A percentile compares a stretch with the other conserved stretches of the same genome.
Conservation (phyloP, 2,888 invertebrate genomes). For the Gryllus longicercus region DNA sequence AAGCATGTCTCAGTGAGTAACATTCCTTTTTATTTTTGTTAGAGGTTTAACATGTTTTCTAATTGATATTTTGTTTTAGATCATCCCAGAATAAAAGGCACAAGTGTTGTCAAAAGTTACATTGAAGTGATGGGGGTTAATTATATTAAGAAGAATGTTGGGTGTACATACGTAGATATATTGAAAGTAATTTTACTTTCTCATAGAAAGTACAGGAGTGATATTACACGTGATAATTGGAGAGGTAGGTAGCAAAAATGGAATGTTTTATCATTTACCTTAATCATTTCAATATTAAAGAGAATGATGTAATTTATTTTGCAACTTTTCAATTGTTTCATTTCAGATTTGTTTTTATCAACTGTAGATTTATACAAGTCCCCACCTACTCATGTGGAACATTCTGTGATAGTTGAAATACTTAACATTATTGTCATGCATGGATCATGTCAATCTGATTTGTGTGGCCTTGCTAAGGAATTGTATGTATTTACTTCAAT, state of each 20-base stretch:
- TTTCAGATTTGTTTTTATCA: not conserved
- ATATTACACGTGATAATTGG: not conserved
- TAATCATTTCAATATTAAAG: not conserved
- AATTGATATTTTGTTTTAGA: not conserved
- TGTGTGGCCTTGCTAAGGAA: not conserved
- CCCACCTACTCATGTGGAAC: not conserved
- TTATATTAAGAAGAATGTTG: not conserved
- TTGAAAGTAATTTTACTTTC: not conserved
- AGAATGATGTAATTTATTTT: not conserved
- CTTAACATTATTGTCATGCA: not conserved
- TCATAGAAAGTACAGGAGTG: constrained; percentile 6
- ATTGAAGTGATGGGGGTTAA: not conserved
- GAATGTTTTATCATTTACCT: not conserved
- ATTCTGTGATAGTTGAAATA: not conserved
- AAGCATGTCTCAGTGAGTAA: not conserved
- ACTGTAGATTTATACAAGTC: not conserved
- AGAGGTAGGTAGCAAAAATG: not conserved
- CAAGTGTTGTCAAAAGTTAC: not conserved
- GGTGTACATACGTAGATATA: not conserved
- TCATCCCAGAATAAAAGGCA: not conserved
- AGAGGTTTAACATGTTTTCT: not conserved
- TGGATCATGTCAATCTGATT: not conserved
- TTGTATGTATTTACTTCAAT: too few species aligned
- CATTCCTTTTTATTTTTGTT: not conserved
- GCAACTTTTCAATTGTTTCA: not conserved